Evolutionary conservation across 1,140 invertebrate genomes (phyloP), one percentile per base, ranked within the genome.

Genomic region (Nephila pilipes): DNA sequence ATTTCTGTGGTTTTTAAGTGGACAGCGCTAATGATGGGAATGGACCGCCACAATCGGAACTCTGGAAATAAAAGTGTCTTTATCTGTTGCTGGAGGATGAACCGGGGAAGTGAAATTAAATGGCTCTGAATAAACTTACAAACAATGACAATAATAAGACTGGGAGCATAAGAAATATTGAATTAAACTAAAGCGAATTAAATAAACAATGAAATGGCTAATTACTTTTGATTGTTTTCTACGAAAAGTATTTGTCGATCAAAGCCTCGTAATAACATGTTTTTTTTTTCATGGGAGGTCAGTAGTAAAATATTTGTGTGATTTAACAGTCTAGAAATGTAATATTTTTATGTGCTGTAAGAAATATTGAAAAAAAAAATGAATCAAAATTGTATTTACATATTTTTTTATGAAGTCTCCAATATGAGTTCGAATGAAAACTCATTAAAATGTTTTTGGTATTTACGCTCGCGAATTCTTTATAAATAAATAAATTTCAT

Each of bases 1-100:
- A 83, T 83, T 69, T 83, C 25, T 88, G 87, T 54, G 87, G 87
- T 88, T 46, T 46, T 46, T 88, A 54, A 63, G 60, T 65, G 58
- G 85, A 87, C 20, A 54, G 36, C 38, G 25, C 63, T 65, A 65
- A 65, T 65, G 63, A 75, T 75, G 16, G 32, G 69, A 75, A 65
- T 6, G n/a, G 46, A 10, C 46, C 25, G n/a, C 10, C 22, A n/a
- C 10, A 65, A n/a, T 65, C 63, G 63, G 10, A 25, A 36, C 29
- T 75, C 69, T 36, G 29, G 36, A 75, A 75, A 75, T 75, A 36
- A 36, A 75, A 75, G 5, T 32, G 14, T 20, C 29, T 75, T 75
- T 60, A 5, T 60, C 22, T 75, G 14, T 75, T 36, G 6, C 63
- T 65, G 25, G 29, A 65, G 63, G 5, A n/a, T 65, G 1, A 25